These are phyloP conservation scores for Notodonta dromedarius DNA, from an alignment of 2,888 invertebrate species.

Conservation along the genomic window DNA sequence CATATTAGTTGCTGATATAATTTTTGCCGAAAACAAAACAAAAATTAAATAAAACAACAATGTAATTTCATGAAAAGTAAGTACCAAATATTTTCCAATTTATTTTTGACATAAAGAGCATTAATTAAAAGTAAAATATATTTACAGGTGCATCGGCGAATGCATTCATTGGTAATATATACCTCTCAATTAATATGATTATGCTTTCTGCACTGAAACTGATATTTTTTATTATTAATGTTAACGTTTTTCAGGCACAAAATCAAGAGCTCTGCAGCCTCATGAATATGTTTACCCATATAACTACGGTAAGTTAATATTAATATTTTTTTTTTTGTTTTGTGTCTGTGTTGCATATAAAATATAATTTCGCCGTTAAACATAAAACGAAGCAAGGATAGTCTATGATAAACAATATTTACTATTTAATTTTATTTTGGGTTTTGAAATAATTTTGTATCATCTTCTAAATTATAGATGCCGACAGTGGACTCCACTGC, in stretches of 20 bases:
- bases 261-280: slow-evolving; percentile 46
- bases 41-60: no score
- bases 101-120: no score
- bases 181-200: slow-evolving; percentile 28
- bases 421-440: no score
- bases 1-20: no score
- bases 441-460: neutral
- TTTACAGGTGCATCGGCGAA: slow-evolving; percentile 16
- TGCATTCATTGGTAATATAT: slow-evolving; percentile 32
- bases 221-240: neutral
- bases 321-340: neutral
- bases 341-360: no score
- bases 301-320: slow-evolving; percentile 46
- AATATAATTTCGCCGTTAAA: no score
- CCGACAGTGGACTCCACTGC: slow-evolving; percentile 46
- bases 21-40: no score
- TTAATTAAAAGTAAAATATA: neutral
- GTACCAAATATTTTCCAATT: neutral
- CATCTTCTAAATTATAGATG: slow-evolving; percentile 45
- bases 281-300: slow-evolving; percentile 51
- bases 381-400: no score
- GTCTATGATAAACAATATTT: no score
- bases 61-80: no score
- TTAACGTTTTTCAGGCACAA: slow-evolving; percentile 44
- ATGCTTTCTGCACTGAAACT: slow-evolving; percentile 10